phyloP scores from a whole-genome alignment of 2,113 vertebrate species.

The Orcinus orca region DNA sequence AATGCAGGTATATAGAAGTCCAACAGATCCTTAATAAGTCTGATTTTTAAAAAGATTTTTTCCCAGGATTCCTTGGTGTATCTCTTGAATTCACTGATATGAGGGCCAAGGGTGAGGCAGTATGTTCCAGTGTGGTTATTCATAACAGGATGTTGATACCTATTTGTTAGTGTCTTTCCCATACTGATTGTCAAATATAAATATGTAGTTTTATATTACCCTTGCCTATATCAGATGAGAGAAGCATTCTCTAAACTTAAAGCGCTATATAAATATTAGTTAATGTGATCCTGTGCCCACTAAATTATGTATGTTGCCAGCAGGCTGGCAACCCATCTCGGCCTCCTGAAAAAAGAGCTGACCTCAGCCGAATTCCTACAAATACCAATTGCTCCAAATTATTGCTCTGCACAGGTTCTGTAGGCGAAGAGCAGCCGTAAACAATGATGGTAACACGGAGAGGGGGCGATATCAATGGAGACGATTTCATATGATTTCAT shows the following conservation, averaged over 20 bases:
- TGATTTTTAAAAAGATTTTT: background rate
- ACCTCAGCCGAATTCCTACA: background rate
- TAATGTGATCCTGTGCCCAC: background rate
- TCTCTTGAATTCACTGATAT: background rate
- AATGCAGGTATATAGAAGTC: background rate
- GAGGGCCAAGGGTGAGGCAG: background rate
- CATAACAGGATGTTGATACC: background rate
- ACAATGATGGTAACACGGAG: slow-evolving; percentile 13
- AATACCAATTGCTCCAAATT: background rate
- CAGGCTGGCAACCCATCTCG: background rate
- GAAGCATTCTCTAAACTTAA: background rate
- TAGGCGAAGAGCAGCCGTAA: background rate
- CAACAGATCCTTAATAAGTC: background rate
- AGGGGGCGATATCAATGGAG: slow-evolving; percentile 36
- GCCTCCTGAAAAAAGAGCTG: slow-evolving; percentile 29
- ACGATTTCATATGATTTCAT: background rate
- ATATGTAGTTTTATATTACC: background rate
- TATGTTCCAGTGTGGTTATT: background rate
- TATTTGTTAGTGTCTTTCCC: background rate
- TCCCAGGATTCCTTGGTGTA: background rate
- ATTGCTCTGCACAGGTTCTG: background rate
- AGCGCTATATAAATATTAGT: background rate
- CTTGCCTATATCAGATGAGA: background rate
- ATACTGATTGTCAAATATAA: background rate
- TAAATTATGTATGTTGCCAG: background rate